Base-by-base conservation (phyloP, 1,140 invertebrate genomes). In the Eupristina koningsbergeri region DNA sequence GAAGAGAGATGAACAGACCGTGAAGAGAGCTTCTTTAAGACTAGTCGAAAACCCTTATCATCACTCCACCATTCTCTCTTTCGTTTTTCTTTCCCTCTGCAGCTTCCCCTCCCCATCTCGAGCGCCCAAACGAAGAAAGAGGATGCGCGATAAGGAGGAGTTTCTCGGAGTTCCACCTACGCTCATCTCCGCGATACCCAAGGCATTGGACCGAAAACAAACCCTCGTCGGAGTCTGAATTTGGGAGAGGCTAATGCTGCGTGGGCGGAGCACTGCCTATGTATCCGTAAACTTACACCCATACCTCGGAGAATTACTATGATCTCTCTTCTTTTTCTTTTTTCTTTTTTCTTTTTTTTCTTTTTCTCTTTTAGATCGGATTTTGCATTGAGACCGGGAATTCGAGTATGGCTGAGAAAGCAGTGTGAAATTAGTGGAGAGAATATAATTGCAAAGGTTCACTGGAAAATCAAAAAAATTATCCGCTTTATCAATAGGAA, bases 41-140 rank as follows among this genome's bases (percentile, higher is more conserved):
- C 89, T 90, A 89, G 67, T 84, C 86, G 86, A 74, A 84, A 71
- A 74, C 78, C 82, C 89, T 91, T 91, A 91, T 91, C 91, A 91
- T 89, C 90, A 88, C 85, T 84, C 85, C 91, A 89, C 91, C 88
- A 88, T 88, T 91, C 88, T 88, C 87, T 87, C 81, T 31, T 75
- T 80, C 84, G 61, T 81, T 75, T 78, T 80, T 78, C 53, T 61
- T 13, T 31, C 19, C 47, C 31, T 76, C n/a, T 50, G 31, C 5
- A 5, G 5, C 31, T 36, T 31, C 34, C 74, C 45, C 26, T 39
- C 31, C 8, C n/a, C 19, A 13, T 45, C 41, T 45, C 31, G 29
- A 6, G 31, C 50, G 11, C 0, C 3, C 0, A 36, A 34, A 69
- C 67, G 34, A 26, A 19, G 1, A 58, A 58, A 58, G 53, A 58